Evolutionary conservation across 2,113 vertebrate species (phyloP), one percentile per base, ranked within the genome.

Genomic region (Callorhinus ursinus): DNA sequence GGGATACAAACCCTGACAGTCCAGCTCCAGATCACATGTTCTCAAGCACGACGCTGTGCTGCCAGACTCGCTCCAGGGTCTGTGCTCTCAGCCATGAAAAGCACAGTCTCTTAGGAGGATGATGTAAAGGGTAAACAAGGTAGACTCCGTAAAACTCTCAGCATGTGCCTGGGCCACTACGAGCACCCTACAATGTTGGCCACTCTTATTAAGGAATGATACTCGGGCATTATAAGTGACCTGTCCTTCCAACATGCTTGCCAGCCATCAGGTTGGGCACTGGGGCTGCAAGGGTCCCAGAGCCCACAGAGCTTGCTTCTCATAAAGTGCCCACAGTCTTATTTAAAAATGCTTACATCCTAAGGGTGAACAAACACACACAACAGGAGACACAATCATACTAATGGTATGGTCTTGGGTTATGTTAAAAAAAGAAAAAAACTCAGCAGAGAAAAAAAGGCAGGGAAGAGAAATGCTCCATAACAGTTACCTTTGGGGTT

Each of bases 311-410:
- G 15, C 28, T 16, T 4, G n/a, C 46, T 13, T 36, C 16, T 63
- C 19, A 1, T 7, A 8, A 53, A 42, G 57, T 1, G 10, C 0
- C 0, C 21, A 53, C 26, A 9, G 4, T 39, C 24, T 18, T 46
- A 8, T 59, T 31, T 15, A 36, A 24, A 57, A 10, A 59, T 2
- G 26, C 69, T 4, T 3, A 0, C 2, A 0, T 67, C 74, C 39
- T 55, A 1, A n/a, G 82, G 53, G 59, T 7, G 67, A 67, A 16
- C 51, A 22, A 10, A 11, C 49, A 18, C 55, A 13, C 33, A 4
- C 57, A 18, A 15, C 5, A 31, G 51, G 36, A 39, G 49, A 13
- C 0, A 16, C 0, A 5, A 14, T 0, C 31, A 53, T 22, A 19
- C 76, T 77, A 74, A 74, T 0, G 26, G 42, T 8, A 19, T 21